phyloP scores from a whole-genome alignment of 2,797 vertebrate species.

The Calcarius lapponicus region DNA sequence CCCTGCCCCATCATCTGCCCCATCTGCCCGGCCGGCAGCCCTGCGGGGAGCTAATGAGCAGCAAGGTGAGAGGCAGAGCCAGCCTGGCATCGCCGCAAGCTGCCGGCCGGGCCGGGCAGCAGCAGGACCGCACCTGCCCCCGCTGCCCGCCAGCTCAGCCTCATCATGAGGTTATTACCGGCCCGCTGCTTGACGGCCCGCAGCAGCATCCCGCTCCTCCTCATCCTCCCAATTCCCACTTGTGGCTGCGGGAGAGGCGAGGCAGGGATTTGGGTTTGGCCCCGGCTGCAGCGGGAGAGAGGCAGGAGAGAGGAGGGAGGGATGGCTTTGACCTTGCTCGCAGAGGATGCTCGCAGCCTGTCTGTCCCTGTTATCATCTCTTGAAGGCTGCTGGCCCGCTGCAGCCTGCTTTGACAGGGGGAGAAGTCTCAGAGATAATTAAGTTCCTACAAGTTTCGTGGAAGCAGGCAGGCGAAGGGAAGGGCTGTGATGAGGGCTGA shows the following conservation, averaged over 20 bases:
- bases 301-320: neutral
- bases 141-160: constrained; percentile 2
- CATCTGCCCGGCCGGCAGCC: constrained; percentile 62
- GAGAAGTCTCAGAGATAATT: constrained; percentile 66
- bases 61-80: constrained; percentile 70
- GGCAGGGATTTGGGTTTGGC: neutral
- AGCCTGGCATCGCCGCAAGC: constrained; percentile 54
- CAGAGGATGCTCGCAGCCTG: neutral
- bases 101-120: constrained; percentile 53
- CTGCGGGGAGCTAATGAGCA: constrained; percentile 77
- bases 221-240: neutral
- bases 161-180: constrained; percentile 76
- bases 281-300: neutral
- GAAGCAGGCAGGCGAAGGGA: neutral
- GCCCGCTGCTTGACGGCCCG: constrained; percentile 46
- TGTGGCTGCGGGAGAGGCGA: neutral
- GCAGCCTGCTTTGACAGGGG: constrained; percentile 15
- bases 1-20: constrained; percentile 63
- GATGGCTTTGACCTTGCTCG: constrained; percentile 20
- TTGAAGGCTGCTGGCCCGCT: neutral
- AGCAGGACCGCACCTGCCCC: constrained; percentile 65
- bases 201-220: neutral
- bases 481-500: neutral
- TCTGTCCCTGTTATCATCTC: constrained; percentile 3
- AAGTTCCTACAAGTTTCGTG: constrained; percentile 40